These are phyloP conservation scores for Geopemphigus sp. DNA, from an alignment of 1,140 invertebrate species.

Conservation along the genomic window DNA sequence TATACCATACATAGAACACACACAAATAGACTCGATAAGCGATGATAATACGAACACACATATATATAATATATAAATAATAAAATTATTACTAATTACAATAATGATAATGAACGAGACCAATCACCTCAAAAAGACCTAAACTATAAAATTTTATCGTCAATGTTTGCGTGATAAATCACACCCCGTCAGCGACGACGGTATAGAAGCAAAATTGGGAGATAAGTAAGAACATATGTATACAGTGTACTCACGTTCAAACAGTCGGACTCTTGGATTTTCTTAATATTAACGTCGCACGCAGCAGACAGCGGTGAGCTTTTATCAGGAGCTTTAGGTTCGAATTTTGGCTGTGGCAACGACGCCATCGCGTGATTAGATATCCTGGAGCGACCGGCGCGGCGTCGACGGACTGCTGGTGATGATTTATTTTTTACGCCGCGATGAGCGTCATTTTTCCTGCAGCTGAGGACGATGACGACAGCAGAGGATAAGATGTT, in stretches of 20 bases:
- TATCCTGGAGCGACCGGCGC: neutral
- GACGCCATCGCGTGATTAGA: conserved; percentile 17
- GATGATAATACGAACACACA: neutral
- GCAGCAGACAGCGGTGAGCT: neutral
- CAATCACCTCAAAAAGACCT: neutral
- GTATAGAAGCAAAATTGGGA: too few relatives aligned
- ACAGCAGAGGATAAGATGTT: neutral
- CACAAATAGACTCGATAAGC: neutral
- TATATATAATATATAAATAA: too few relatives aligned
- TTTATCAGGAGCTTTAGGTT: conserved; percentile 42
- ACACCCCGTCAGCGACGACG: too few relatives aligned
- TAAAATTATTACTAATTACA: too few relatives aligned
- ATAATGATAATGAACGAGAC: neutral
- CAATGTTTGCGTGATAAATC: neutral
- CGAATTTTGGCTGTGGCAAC: conserved; percentile 30
- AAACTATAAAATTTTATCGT: neutral
- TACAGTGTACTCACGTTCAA: conserved; percentile 36
- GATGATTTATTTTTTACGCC: conserved; percentile 9
- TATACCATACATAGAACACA: neutral
- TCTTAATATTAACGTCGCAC: conserved; percentile 12
- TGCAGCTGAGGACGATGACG: neutral
- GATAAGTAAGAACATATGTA: neutral
- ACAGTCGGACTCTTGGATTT: conserved; percentile 24
- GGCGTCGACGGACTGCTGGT: neutral
- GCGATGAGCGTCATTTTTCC: conserved; percentile 13